Percentiles rank a stretch among this genome's conserved stretches.
Evolutionary conservation across 30 jellyfish, hydroid and myxozoan genomes (phyloP).

Genomic region (Chironex yamaguchii): DNA sequence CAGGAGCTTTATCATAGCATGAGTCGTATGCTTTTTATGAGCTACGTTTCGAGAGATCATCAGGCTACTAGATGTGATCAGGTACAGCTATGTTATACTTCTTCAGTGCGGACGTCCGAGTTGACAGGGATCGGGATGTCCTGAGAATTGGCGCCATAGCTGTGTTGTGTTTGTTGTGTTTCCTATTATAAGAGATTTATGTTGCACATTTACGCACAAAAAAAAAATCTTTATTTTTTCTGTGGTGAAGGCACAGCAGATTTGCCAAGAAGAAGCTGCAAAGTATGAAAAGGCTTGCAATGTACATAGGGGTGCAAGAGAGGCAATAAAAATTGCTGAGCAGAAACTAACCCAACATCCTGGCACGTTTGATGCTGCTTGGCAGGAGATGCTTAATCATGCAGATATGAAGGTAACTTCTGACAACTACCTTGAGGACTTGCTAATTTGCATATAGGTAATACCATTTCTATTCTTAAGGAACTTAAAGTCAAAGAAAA

Average conservation of each 20-base stretch:
- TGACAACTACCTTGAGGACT: background rate
- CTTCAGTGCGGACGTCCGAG: too few species aligned
- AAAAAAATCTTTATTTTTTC: background rate
- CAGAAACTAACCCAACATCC: slow-evolving; percentile 75
- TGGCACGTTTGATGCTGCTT: slow-evolving; percentile 94
- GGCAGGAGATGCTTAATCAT: slow-evolving; percentile 99
- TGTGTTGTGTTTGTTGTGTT: too few species aligned
- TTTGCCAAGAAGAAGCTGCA: slow-evolving; percentile 91
- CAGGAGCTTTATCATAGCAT: too few species aligned
- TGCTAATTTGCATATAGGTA: background rate
- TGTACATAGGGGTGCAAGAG: slow-evolving; percentile 84
- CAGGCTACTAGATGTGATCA: too few species aligned
- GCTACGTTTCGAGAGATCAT: too few species aligned
- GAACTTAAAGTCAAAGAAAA: background rate
- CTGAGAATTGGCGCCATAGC: too few species aligned
- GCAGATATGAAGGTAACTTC: slow-evolving; percentile 86
- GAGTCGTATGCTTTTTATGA: too few species aligned
- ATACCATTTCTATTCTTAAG: background rate
- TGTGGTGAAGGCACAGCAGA: slow-evolving; percentile 83
- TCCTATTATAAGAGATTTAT: too few species aligned
- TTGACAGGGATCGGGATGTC: too few species aligned
- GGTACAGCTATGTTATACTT: too few species aligned
- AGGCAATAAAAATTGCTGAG: slow-evolving; percentile 87
- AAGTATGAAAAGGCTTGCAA: slow-evolving; percentile 91
- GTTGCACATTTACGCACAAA: too few species aligned